These are phyloP conservation scores for Hypolimnas misippus DNA, from an alignment of 2,888 invertebrate species.

Conservation along the genomic window DNA sequence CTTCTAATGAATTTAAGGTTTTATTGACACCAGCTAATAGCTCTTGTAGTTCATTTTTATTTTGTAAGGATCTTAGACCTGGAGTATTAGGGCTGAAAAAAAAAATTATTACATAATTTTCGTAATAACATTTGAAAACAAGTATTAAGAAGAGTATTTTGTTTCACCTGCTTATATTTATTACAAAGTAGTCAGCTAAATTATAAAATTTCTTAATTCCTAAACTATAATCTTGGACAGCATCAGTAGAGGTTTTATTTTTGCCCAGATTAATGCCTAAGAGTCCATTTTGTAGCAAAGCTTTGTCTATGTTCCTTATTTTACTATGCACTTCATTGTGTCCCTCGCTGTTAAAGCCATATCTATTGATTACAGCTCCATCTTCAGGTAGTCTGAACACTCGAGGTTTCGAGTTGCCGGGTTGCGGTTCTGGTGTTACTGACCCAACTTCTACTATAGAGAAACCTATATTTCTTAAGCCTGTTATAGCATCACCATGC, in stretches of 20 bases:
- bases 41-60: conserved; percentile 87
- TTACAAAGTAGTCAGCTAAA: conserved; percentile 96
- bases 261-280: conserved; percentile 98
- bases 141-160: not conserved
- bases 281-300: conserved; percentile 83
- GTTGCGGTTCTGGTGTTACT: conserved; percentile 96
- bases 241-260: conserved; percentile 92
- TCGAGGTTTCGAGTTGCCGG: conserved; percentile 96
- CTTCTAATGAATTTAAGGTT: conserved; percentile 80
- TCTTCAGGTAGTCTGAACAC: conserved; percentile 95
- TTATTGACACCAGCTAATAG: conserved; percentile 87
- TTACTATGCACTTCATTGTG: conserved; percentile 89
- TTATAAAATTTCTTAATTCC: conserved; percentile 93
- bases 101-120: conserved; percentile 7
- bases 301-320: conserved; percentile 82
- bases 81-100: conserved; percentile 95
- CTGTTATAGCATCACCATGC: conserved; percentile 94
- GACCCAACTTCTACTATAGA: conserved; percentile 98
- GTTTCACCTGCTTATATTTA: conserved; percentile 94
- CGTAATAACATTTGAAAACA: not conserved
- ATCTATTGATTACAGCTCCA: conserved; percentile 95
- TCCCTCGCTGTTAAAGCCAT: conserved; percentile 96
- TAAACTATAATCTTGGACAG: conserved; percentile 91
- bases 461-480: conserved; percentile 93
- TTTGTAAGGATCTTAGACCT: conserved; percentile 93